A percentile compares a stretch with the other conserved stretches of the same genome.
Evolutionary conservation across 1,140 invertebrate genomes (phyloP).

Genomic region (Zaprionus inermis): DNA sequence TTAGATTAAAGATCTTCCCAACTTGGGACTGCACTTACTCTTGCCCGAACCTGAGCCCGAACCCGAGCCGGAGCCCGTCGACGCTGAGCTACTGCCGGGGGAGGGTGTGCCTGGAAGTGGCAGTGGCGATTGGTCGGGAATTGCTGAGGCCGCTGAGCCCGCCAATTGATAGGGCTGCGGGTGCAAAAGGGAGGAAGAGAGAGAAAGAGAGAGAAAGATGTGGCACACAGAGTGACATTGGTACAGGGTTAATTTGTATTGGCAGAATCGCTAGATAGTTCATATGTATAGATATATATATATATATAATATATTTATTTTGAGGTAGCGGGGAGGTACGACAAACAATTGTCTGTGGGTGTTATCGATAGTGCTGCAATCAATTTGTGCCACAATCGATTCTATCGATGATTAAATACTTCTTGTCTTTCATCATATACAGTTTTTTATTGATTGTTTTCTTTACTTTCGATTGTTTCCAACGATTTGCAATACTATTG

Average conservation of each 20-base stretch:
- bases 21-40: slow-evolving; percentile 52
- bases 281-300: background rate
- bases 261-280: background rate
- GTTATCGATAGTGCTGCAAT: background rate
- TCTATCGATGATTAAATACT: too few species aligned
- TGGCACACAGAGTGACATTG: slow-evolving; percentile 18
- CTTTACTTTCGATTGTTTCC: too few species aligned
- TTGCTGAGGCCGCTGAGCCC: slow-evolving; percentile 84
- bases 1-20: background rate
- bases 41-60: slow-evolving; percentile 81
- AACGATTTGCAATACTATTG: too few species aligned
- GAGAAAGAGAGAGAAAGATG: slow-evolving; percentile 4
- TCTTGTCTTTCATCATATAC: too few species aligned
- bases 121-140: slow-evolving; percentile 84
- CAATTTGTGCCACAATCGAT: too few species aligned
- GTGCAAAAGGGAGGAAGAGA: slow-evolving; percentile 23
- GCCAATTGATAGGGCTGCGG: slow-evolving; percentile 84
- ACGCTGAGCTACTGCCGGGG: slow-evolving; percentile 84
- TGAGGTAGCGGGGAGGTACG: slow-evolving; percentile 1
- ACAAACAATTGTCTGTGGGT: slow-evolving; percentile 27
- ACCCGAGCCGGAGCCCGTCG: slow-evolving; percentile 82
- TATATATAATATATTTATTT: background rate
- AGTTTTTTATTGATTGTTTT: too few species aligned
- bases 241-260: slow-evolving; percentile 21
- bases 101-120: slow-evolving; percentile 84